phyloP scores from a whole-genome alignment of 2,888 invertebrate species.

The Phasia obesa region DNA sequence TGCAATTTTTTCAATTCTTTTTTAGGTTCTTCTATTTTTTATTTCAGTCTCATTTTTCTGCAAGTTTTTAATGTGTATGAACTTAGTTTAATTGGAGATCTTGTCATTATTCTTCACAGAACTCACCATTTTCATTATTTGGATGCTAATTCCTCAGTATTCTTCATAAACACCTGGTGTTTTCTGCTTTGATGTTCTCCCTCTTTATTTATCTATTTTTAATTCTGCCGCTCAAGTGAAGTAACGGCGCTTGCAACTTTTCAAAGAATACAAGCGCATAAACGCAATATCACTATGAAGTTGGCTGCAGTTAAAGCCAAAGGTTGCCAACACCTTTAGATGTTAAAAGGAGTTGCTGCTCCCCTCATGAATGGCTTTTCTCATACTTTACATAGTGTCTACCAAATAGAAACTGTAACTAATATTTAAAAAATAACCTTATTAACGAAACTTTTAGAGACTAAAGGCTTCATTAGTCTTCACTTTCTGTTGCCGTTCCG shows the following conservation, averaged over 20 bases:
- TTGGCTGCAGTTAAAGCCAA: constrained; percentile 72
- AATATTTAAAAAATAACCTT: too few relatives aligned
- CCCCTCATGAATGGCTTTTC: too few relatives aligned
- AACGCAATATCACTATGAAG: constrained; percentile 68
- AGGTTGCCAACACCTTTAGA: not conserved
- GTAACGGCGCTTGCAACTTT: constrained; percentile 65
- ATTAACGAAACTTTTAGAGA: too few relatives aligned
- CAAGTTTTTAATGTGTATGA: constrained; percentile 27
- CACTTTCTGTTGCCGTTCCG: too few relatives aligned
- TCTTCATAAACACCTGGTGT: constrained; percentile 59
- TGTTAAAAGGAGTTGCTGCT: not conserved
- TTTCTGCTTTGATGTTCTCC: constrained; percentile 5
- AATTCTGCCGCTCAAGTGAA: constrained; percentile 58
- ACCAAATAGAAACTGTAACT: too few relatives aligned
- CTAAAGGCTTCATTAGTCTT: too few relatives aligned
- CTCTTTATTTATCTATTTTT: constrained; percentile 54
- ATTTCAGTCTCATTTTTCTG: constrained; percentile 46
- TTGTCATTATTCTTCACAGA: not conserved
- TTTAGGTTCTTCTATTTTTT: constrained; percentile 4
- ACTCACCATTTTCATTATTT: constrained; percentile 21
- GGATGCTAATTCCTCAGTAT: constrained; percentile 4
- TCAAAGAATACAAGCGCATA: constrained; percentile 69
- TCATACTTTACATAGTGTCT: too few relatives aligned
- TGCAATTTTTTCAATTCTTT: not conserved
- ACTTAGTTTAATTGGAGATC: not conserved